phyloP scores from a whole-genome alignment of 2,888 invertebrate genomes.

The Lissonota sp. region DNA sequence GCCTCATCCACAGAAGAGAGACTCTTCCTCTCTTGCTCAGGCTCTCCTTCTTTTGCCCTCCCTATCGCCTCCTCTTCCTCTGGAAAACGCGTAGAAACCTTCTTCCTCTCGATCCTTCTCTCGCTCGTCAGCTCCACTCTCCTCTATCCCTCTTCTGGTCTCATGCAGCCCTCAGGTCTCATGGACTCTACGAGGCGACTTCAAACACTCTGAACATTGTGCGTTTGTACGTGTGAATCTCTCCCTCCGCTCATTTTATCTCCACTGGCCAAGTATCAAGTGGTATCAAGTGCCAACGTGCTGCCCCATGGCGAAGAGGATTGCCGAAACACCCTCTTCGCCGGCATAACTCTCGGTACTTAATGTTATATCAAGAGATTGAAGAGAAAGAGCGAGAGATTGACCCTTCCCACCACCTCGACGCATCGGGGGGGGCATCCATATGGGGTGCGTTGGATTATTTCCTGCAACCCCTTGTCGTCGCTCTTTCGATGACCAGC shows the following conservation, averaged over 20 bases:
- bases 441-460: constrained; percentile 18
- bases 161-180: too few species aligned
- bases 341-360: constrained; percentile 20
- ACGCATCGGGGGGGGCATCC: constrained; percentile 2
- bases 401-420: background rate
- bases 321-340: constrained; percentile 1
- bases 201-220: too few species aligned
- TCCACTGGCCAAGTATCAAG: constrained; percentile 55
- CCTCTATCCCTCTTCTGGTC: too few species aligned
- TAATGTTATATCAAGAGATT: too few species aligned
- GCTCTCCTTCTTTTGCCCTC: background rate
- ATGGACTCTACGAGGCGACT: too few species aligned
- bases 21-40: constrained; percentile 11
- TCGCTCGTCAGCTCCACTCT: too few species aligned
- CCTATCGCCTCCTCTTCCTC: too few species aligned
- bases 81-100: background rate
- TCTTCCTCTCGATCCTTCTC: background rate
- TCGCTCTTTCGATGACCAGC: constrained; percentile 49
- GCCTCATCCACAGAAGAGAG: constrained; percentile 73
- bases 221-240: background rate
- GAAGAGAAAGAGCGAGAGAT: constrained; percentile 20
- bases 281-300: constrained; percentile 20
- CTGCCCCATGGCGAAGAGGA: constrained; percentile 20
- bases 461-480: constrained; percentile 39
- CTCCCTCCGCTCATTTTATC: constrained; percentile 44